These are phyloP conservation scores for Thymelicus acteon DNA, from an alignment of 2,888 invertebrate genomes.

Conservation along the genomic window DNA sequence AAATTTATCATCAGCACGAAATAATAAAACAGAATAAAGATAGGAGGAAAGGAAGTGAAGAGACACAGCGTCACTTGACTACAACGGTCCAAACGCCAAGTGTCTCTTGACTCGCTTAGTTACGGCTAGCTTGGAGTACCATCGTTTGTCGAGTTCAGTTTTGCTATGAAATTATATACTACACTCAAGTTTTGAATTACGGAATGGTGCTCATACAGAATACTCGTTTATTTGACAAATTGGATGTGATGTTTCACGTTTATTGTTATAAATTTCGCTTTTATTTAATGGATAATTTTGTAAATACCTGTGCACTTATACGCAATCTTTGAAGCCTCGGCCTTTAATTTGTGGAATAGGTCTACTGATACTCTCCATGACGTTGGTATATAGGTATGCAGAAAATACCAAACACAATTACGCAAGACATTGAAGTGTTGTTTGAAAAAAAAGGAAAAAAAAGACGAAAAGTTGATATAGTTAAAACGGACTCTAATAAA, in stretches of 20 bases:
- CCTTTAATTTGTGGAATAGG: no score
- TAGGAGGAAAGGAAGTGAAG: conserved; percentile 18
- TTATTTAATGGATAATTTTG: no score
- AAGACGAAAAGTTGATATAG: no score
- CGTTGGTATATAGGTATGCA: no score
- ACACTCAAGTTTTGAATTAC: conserved; percentile 1
- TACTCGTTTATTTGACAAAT: neutral
- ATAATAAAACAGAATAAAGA: conserved; percentile 15
- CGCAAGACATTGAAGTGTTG: no score
- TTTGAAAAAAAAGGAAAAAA: no score
- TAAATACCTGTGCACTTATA: no score
- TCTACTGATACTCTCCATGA: no score
- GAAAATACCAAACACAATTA: no score
- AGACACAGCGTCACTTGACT: conserved; percentile 26
- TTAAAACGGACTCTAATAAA: no score
- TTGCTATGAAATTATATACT: conserved; percentile 15
- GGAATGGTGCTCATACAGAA: neutral
- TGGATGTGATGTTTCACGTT: neutral
- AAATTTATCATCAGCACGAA: conserved; percentile 7
- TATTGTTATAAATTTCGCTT: neutral
- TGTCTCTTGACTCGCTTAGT: conserved; percentile 17
- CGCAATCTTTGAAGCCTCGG: no score
- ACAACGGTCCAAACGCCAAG: conserved; percentile 22
- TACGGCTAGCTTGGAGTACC: conserved; percentile 26
- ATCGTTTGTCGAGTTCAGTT: conserved; percentile 23